Percentiles rank a stretch among this genome's conserved stretches.
These are phyloP conservation scores for Rhabdornis inornatus DNA, from an alignment of 2,113 vertebrate genomes.

Conservation along the genomic window DNA sequence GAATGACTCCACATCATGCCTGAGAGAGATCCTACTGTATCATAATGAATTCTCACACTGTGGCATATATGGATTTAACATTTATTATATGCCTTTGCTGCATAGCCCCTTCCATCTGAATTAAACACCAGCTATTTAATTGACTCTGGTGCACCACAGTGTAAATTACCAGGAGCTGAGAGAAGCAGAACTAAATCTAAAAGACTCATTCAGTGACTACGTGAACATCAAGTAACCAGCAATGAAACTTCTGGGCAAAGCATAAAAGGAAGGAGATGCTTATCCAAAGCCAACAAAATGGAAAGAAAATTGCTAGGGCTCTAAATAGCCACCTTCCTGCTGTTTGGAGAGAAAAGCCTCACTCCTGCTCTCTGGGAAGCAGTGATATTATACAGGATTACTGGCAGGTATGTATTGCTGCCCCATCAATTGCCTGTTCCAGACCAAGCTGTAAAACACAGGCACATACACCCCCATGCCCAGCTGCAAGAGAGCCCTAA, in stretches of 20 bases:
- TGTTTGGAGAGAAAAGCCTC: constrained; percentile 16
- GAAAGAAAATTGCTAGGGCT: constrained; percentile 26
- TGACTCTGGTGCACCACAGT: constrained; percentile 28
- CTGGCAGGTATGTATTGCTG: neutral
- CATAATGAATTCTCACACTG: constrained; percentile 44
- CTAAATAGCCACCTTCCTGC: constrained; percentile 35
- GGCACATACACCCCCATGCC: fast-evolving
- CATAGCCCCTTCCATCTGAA: constrained; percentile 25
- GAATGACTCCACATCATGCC: neutral
- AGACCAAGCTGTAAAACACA: neutral
- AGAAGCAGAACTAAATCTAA: constrained; percentile 5
- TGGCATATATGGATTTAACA: constrained; percentile 17
- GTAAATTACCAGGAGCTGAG: constrained; percentile 38
- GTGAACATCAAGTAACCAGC: neutral
- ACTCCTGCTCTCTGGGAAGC: neutral
- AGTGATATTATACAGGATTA: neutral
- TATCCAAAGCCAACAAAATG: constrained; percentile 25
- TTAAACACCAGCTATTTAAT: constrained; percentile 15
- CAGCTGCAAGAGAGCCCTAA: neutral
- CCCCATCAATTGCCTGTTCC: neutral
- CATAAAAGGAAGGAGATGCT: constrained; percentile 33
- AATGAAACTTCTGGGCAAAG: constrained; percentile 31
- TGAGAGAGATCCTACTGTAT: constrained; percentile 12
- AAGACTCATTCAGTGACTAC: neutral
- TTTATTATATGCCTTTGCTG: constrained; percentile 8